phyloP scores from a whole-genome alignment of 2,888 invertebrate genomes.

The Xanthostigma xanthostigma region DNA sequence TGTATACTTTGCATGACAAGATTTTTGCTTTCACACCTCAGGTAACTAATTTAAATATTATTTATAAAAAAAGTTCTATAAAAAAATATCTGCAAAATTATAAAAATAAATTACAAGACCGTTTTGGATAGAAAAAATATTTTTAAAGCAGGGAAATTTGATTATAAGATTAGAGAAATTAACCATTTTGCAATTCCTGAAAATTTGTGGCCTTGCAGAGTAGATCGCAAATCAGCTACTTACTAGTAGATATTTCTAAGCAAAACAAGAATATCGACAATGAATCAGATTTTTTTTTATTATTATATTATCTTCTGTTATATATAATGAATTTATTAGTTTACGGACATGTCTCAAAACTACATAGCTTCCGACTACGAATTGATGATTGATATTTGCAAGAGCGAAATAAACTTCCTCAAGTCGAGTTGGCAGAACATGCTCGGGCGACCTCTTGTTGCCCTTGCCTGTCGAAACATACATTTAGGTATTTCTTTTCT shows the following conservation, averaged over 20 bases:
- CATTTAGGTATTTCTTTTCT: conserved; percentile 58
- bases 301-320: conserved; percentile 6
- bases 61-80: background rate
- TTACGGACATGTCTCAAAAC: conserved; percentile 94
- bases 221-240: too few species aligned
- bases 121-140: too few species aligned
- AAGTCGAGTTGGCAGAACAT: conserved; percentile 97
- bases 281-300: background rate
- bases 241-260: too few species aligned
- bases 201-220: too few species aligned
- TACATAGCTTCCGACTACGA: conserved; percentile 98
- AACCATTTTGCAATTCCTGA: too few species aligned
- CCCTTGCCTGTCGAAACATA: conserved; percentile 74
- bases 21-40: conserved; percentile 98
- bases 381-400: conserved; percentile 93
- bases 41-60: conserved; percentile 38
- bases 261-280: too few species aligned
- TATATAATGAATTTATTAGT: conserved; percentile 39
- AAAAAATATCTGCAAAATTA: background rate
- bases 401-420: conserved; percentile 94
- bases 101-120: too few species aligned
- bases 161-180: too few species aligned
- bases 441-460: conserved; percentile 90
- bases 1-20: conserved; percentile 88
- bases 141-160: too few species aligned